Conservation (phyloP, 2,888 invertebrate genomes). For the Heliothis peltigera region DNA sequence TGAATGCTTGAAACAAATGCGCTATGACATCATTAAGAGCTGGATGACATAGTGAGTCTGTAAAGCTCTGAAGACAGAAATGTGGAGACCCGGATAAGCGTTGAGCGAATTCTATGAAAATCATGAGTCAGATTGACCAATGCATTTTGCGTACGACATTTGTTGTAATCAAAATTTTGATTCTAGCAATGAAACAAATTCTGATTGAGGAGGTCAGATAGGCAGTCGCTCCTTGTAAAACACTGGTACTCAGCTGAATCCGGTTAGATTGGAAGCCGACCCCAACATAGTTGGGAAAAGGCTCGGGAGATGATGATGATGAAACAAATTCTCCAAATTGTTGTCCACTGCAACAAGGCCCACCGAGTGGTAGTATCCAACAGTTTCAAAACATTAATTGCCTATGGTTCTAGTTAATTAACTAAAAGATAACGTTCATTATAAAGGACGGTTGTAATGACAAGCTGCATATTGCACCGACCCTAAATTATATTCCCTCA, state of each 20-base stretch:
- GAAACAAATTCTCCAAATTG: not conserved
- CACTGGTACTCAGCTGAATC: too few species aligned
- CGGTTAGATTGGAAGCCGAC: too few species aligned
- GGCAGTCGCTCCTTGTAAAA: too few species aligned
- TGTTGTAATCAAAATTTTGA: not conserved
- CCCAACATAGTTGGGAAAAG: too few species aligned
- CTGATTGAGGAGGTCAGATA: too few species aligned
- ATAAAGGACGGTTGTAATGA: too few species aligned
- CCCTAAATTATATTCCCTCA: not conserved
- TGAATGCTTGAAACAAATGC: conserved; percentile 28
- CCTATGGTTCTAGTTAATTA: too few species aligned
- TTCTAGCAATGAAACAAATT: not conserved
- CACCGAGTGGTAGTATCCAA: not conserved
- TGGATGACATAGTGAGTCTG: not conserved
- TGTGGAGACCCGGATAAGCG: not conserved
- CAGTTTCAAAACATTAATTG: too few species aligned
- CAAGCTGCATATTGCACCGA: not conserved
- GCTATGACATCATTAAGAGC: conserved; percentile 31
- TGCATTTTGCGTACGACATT: not conserved
- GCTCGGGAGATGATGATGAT: too few species aligned
- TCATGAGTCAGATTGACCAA: not conserved
- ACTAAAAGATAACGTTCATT: too few species aligned
- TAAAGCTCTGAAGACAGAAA: not conserved
- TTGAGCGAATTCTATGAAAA: not conserved
- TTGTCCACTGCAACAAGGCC: not conserved